Evolutionary conservation across 2,113 vertebrate genomes (phyloP).

Genomic region (Silurus meridionalis): DNA sequence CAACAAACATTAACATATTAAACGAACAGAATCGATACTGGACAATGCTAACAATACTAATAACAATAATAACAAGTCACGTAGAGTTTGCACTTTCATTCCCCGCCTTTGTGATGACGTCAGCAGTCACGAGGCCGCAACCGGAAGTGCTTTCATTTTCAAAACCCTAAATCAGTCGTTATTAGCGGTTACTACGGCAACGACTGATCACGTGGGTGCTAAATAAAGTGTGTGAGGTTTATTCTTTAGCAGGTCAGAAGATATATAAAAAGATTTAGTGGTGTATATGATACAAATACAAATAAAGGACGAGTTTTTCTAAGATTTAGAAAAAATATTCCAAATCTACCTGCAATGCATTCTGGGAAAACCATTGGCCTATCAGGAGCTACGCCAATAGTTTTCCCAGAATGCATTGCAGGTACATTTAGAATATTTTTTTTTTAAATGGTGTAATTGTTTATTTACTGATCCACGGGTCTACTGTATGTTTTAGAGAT

Average conservation of each 20-base stretch:
- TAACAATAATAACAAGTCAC: too few relatives aligned
- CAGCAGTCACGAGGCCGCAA: background rate
- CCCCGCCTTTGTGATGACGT: background rate
- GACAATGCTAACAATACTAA: too few relatives aligned
- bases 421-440: background rate
- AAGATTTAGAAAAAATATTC: background rate
- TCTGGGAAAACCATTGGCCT: background rate
- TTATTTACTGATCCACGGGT: background rate
- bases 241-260: background rate
- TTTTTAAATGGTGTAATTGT: background rate
- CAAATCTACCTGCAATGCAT: background rate
- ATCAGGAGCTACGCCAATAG: background rate
- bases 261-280: too few relatives aligned
- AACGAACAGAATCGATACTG: too few relatives aligned
- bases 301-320: too few relatives aligned
- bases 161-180: background rate
- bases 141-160: background rate
- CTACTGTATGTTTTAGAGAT: background rate
- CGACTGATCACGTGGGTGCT: background rate
- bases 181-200: background rate
- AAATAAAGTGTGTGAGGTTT: background rate
- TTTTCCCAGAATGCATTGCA: slow-evolving; percentile 12
- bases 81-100: background rate
- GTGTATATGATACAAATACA: background rate
- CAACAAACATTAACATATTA: too few relatives aligned